Percentiles rank a stretch among this genome's conserved stretches.
Conservation (phyloP, 2,888 invertebrate species). For the Globia sparganii region DNA sequence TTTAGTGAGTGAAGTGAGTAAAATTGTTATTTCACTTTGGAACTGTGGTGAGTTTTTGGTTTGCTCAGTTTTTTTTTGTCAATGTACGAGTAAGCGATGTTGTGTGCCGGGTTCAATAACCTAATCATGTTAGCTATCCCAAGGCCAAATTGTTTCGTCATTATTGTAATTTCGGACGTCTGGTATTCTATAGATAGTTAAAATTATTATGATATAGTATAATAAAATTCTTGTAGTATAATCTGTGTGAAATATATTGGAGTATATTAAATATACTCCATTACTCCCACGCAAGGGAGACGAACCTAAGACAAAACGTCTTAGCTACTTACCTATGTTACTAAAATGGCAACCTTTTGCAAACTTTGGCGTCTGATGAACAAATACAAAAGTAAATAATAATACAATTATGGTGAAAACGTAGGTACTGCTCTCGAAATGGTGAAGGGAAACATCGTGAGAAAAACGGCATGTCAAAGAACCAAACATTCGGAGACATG, state of each 20-base stretch:
- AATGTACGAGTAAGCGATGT: no score
- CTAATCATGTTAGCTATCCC: not conserved
- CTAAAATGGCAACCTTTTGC: not conserved
- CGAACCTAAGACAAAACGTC: no score
- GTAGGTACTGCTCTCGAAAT: not conserved
- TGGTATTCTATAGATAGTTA: not conserved
- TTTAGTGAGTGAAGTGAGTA: conserved; percentile 22
- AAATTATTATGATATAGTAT: not conserved
- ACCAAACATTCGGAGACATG: not conserved
- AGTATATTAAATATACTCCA: not conserved
- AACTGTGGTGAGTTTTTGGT: conserved; percentile 25
- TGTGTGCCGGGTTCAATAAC: not conserved
- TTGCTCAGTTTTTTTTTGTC: not conserved
- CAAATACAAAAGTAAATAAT: not conserved
- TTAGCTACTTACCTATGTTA: not conserved
- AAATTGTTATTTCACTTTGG: not conserved
- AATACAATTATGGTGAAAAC: not conserved
- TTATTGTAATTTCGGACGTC: conserved; percentile 7
- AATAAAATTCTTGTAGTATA: not conserved
- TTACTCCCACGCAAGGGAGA: no score
- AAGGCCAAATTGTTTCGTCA: conserved; percentile 1
- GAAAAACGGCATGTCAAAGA: no score
- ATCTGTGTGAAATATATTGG: not conserved
- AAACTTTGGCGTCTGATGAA: no score
- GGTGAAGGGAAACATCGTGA: not conserved